Base-by-base conservation (phyloP, 2,888 invertebrate genomes). In the Andrena flavipes region DNA sequence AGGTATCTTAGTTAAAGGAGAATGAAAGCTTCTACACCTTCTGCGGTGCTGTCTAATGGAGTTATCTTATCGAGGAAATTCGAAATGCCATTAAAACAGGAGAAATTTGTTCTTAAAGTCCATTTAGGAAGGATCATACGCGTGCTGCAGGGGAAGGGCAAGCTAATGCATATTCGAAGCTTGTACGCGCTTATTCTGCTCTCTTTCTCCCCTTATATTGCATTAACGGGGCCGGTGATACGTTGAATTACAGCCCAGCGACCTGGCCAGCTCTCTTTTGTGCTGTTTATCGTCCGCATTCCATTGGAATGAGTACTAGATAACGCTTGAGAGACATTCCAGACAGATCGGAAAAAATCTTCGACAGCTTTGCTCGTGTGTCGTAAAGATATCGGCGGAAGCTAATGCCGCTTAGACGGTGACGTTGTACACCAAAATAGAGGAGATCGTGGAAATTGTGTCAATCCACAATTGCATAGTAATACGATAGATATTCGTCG, bases 271-370 rank as follows among this genome's bases (percentile, higher is more conserved):
- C 62, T 64, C 70, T 79, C 82, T 75, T 84, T 76, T 84, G 71
- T 69, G 79, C 69, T 63, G 76, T 79, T 80, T 84, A 87, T 85
- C 87, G 82, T 79, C 71, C 82, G 80, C 87, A 86, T 88, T 87
- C 87, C 88, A 76, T 74, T 72, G 59, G 76, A 84, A 84, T 69
- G 81, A 80, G 64, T 74, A 54, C 72, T 64, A 65, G 88, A 87
- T 87, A 88, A 84, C 73, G 76, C 67, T 26, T 49, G 68, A 65
- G 71, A 72, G 86, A 84, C 84, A 85, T 85, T 88, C 80, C 84
- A 71, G 8, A 3, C 33, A 26, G 60, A 64, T 16, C 29, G 42
- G 76, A 62, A 84, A 85, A 82, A 81, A 73, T 74, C 42, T 20
- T 2, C 13, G 20, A 20, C 26, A 10, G 26, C 20, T 65, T 54